These are phyloP conservation scores for Camponotus pennsylvanicus DNA, from an alignment of 1,140 invertebrate species.

Conservation along the genomic window DNA sequence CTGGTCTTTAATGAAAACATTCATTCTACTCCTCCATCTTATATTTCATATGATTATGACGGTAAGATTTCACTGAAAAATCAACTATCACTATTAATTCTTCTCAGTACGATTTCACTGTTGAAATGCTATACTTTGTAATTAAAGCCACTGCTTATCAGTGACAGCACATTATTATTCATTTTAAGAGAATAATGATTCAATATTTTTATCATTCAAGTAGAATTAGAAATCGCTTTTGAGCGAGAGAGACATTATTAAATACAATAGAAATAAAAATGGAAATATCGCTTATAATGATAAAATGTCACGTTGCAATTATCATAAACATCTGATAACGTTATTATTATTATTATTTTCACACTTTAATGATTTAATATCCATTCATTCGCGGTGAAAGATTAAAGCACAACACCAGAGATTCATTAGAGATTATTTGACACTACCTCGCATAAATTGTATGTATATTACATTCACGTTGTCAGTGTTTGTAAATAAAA, in stretches of 20 bases:
- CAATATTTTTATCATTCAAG: slow-evolving; percentile 1
- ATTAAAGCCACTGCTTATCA: too few relatives aligned
- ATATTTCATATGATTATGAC: too few relatives aligned
- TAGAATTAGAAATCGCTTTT: neutral
- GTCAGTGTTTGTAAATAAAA: slow-evolving; percentile 10
- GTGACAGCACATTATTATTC: too few relatives aligned
- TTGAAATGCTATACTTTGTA: too few relatives aligned
- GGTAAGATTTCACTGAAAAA: too few relatives aligned
- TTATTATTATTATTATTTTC: slow-evolving; percentile 6
- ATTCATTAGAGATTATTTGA: slow-evolving; percentile 31
- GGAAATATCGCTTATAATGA: neutral
- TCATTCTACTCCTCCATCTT: too few relatives aligned
- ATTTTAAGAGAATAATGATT: neutral
- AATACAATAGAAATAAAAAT: slow-evolving; percentile 15
- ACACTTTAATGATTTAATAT: slow-evolving; percentile 15
- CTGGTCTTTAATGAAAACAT: too few relatives aligned
- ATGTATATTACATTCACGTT: neutral
- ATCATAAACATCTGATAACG: slow-evolving; percentile 13
- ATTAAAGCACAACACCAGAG: slow-evolving; percentile 22
- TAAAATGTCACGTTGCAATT: neutral
- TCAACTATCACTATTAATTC: too few relatives aligned
- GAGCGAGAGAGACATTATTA: neutral
- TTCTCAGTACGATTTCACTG: too few relatives aligned
- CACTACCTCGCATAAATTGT: neutral
- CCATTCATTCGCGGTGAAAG: neutral